A percentile compares a stretch with the other conserved stretches of the same genome.
These are phyloP conservation scores for Oreohelix idahoensis DNA, from an alignment of 1,140 invertebrate species.

Conservation along the genomic window DNA sequence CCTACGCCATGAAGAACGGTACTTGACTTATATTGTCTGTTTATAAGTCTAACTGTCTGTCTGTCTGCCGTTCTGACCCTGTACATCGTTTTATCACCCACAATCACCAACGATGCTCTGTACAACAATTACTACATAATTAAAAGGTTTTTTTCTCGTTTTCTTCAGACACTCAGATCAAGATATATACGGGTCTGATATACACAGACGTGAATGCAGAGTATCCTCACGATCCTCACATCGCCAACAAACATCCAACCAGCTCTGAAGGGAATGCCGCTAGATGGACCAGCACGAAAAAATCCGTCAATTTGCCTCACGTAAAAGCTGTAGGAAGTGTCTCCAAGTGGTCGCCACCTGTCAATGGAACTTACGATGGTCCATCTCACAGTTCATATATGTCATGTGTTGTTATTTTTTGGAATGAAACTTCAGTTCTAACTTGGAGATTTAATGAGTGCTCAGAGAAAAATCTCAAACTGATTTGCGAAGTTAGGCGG, in stretches of 20 bases:
- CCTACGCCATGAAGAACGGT: too few species aligned
- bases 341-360: not conserved
- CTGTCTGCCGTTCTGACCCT: too few species aligned
- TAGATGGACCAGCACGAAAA: slow-evolving; percentile 3
- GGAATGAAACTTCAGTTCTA: not conserved
- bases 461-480: not conserved
- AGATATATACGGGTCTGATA: slow-evolving; percentile 8
- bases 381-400: not conserved
- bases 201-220: not conserved
- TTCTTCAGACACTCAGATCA: not conserved
- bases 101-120: too few species aligned
- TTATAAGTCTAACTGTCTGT: too few species aligned
- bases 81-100: too few species aligned
- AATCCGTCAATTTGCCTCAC: not conserved
- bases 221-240: not conserved
- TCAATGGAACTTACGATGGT: not conserved
- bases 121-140: too few species aligned
- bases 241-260: not conserved
- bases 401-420: not conserved
- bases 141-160: too few species aligned
- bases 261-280: not conserved
- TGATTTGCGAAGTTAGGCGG: slow-evolving; percentile 5
- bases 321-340: too few species aligned
- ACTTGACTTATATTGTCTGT: too few species aligned
- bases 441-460: slow-evolving; percentile 3